Evolutionary conservation across 2,113 vertebrate genomes (phyloP).

Genomic region (Eubucco bourcierii): DNA sequence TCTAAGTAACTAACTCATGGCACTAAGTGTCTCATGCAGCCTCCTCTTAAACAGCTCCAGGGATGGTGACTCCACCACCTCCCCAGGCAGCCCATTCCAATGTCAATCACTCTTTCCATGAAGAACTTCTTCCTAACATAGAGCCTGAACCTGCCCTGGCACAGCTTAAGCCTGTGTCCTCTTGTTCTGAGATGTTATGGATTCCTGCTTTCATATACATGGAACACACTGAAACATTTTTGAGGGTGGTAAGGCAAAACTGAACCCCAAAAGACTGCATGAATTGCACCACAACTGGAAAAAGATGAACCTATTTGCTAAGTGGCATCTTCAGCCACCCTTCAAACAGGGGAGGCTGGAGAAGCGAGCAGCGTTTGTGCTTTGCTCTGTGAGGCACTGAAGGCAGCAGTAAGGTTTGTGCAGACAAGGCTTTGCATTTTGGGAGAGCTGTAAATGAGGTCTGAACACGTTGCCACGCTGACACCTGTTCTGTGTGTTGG

Average conservation of each 20-base stretch:
- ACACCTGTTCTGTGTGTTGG: constrained; percentile 13
- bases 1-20: too few species aligned
- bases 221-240: background rate
- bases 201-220: background rate
- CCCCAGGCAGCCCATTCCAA: too few species aligned
- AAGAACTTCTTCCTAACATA: too few species aligned
- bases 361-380: background rate
- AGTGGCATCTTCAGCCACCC: background rate
- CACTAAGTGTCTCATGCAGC: too few species aligned
- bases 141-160: too few species aligned
- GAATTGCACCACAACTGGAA: background rate
- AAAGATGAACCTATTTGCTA: background rate
- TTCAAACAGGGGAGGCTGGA: background rate
- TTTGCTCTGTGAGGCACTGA: background rate
- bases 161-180: too few species aligned
- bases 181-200: background rate
- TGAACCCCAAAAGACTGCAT: background rate
- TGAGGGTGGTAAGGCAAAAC: background rate
- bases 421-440: background rate
- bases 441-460: background rate
- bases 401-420: background rate
- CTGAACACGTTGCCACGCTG: background rate
- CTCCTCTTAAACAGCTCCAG: too few species aligned
- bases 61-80: too few species aligned
- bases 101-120: too few species aligned